Conservation (phyloP, 2,797 vertebrate species). For the Protosalanx chinensis region DNA sequence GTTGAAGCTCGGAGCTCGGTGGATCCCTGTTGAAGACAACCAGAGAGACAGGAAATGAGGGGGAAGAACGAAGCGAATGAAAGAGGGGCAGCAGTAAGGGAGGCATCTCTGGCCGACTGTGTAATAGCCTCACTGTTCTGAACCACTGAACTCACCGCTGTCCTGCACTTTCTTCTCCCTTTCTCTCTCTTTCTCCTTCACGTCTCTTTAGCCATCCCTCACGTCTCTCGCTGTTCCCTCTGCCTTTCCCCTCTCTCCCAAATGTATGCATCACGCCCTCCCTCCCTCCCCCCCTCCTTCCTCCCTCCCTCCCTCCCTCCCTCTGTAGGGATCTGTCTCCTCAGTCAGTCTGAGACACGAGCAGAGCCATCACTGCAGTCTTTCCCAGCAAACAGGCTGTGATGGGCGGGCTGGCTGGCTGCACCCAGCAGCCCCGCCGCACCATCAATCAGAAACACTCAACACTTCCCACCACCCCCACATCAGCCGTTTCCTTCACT, state of each 20-base stretch:
- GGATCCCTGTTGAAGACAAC: slow-evolving; percentile 41
- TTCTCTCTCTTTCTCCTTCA: slow-evolving; percentile 8
- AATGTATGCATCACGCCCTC: neutral
- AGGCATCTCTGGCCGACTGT: slow-evolving; percentile 50
- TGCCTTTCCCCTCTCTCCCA: neutral
- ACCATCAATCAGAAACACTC: slow-evolving; percentile 47
- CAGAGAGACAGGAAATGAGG: slow-evolving; percentile 31
- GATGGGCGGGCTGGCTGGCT: slow-evolving; percentile 38
- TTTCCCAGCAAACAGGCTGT: slow-evolving; percentile 46
- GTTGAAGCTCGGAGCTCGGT: slow-evolving; percentile 24
- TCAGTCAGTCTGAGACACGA: slow-evolving; percentile 5
- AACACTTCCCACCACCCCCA: neutral
- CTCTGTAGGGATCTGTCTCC: slow-evolving; percentile 26
- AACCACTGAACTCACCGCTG: slow-evolving; percentile 51
- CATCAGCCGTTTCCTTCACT: slow-evolving; percentile 3
- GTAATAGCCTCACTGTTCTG: slow-evolving; percentile 59
- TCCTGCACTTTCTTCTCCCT: slow-evolving; percentile 11
- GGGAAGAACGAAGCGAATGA: slow-evolving; percentile 9
- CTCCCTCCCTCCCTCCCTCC: neutral
- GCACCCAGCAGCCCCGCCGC: slow-evolving; percentile 44
- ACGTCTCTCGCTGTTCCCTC: neutral
- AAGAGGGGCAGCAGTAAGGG: slow-evolving; percentile 15
- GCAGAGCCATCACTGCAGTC: slow-evolving; percentile 29
- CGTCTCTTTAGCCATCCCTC: neutral
- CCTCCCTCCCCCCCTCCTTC: neutral